These are phyloP conservation scores for Oligia fasciuncula DNA, from an alignment of 2,888 invertebrate genomes.

Conservation along the genomic window DNA sequence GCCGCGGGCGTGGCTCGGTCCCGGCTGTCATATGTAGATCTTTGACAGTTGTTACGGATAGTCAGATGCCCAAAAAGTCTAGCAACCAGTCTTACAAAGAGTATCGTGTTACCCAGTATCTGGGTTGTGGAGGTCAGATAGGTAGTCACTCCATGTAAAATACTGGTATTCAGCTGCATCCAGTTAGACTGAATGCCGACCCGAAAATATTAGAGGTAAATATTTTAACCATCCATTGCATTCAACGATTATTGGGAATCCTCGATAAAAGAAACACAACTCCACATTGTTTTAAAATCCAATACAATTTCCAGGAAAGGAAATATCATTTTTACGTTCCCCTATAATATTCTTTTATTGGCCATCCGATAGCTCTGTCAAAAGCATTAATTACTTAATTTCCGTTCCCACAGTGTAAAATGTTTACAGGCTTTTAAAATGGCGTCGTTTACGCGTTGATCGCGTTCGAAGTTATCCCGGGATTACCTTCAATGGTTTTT, in stretches of 20 bases:
- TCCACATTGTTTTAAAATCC: slow-evolving; percentile 35
- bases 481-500: slow-evolving; percentile 55
- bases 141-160: neutral
- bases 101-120: neutral
- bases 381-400: slow-evolving; percentile 61
- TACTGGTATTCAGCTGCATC: neutral
- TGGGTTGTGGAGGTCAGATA: neutral
- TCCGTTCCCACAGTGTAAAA: slow-evolving; percentile 53
- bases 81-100: neutral
- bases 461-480: slow-evolving; percentile 47
- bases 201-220: too few relatives aligned
- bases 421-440: slow-evolving; percentile 58
- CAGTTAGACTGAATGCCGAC: neutral
- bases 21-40: neutral
- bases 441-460: slow-evolving; percentile 54
- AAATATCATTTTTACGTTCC: slow-evolving; percentile 39
- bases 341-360: slow-evolving; percentile 57
- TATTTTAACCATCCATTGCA: neutral
- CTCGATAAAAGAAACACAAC: slow-evolving; percentile 8
- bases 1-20: neutral
- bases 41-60: neutral
- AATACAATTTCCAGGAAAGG: slow-evolving; percentile 29
- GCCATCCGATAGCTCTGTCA: slow-evolving; percentile 48
- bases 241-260: neutral
- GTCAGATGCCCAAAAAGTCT: neutral